Conservation (phyloP, 2,888 invertebrate species). For the Sceliomorpha sp. region DNA sequence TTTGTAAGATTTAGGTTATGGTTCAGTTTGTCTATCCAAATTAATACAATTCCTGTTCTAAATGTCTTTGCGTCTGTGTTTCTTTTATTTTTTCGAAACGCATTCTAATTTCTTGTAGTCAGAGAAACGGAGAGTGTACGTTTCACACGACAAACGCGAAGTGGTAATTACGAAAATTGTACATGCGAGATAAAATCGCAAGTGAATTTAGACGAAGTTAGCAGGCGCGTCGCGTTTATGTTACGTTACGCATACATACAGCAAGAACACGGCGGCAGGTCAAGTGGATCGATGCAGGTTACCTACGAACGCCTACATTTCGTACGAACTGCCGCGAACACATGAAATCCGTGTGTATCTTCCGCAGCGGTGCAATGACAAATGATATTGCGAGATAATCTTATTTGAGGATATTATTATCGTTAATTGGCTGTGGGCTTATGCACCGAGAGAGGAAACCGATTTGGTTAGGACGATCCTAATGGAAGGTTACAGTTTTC, state of each 20-base stretch:
- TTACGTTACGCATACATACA: constrained; percentile 46
- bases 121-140: constrained; percentile 14
- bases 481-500: too few species aligned
- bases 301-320: constrained; percentile 60
- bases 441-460: too few species aligned
- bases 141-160: constrained; percentile 23
- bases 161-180: constrained; percentile 21
- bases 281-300: constrained; percentile 77
- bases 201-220: constrained; percentile 36
- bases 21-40: too few species aligned
- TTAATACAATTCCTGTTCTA: too few species aligned
- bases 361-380: constrained; percentile 10
- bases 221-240: constrained; percentile 37
- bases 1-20: too few species aligned
- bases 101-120: constrained; percentile 14
- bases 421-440: constrained; percentile 2
- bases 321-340: constrained; percentile 46
- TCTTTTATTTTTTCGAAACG: too few species aligned
- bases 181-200: constrained; percentile 21
- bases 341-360: constrained; percentile 25
- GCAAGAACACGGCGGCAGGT: constrained; percentile 66
- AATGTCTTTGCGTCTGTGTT: too few species aligned
- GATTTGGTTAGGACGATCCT: too few species aligned
- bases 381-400: constrained; percentile 27
- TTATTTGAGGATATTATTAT: constrained; percentile 2